Evolutionary conservation across 2,888 invertebrate genomes (phyloP).

Genomic region (Drosophila kokeensis): DNA sequence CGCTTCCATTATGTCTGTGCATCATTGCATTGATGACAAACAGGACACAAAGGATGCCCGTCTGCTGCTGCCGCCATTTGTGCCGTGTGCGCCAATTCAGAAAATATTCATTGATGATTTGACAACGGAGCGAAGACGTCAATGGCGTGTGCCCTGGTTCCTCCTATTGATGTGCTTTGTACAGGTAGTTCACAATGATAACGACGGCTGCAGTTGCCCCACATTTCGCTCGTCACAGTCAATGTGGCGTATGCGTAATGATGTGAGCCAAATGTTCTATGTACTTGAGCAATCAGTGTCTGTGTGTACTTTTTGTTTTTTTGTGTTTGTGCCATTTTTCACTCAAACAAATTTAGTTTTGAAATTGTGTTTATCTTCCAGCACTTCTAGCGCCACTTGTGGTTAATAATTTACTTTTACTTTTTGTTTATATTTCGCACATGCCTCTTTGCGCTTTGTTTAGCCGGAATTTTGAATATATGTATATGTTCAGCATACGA

Average conservation of each 20-base stretch:
- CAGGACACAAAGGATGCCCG: constrained; percentile 59
- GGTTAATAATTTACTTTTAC: constrained; percentile 37
- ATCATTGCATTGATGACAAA: constrained; percentile 33
- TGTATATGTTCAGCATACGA: constrained; percentile 8
- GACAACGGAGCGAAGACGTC: constrained; percentile 46
- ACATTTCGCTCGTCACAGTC: constrained; percentile 19
- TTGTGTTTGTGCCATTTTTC: neutral
- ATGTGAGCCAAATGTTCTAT: constrained; percentile 40
- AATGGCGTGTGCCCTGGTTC: constrained; percentile 79
- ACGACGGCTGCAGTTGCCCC: constrained; percentile 28
- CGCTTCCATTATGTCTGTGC: constrained; percentile 44
- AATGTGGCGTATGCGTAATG: constrained; percentile 56
- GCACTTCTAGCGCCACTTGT: constrained; percentile 19
- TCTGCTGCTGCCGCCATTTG: constrained; percentile 39
- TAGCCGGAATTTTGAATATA: neutral
- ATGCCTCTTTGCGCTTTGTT: neutral
- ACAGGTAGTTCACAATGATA: constrained; percentile 61
- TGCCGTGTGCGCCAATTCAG: constrained; percentile 46
- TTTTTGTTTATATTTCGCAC: constrained; percentile 31
- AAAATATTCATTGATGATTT: constrained; percentile 70
- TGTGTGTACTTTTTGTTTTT: neutral
- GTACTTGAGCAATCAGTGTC: neutral
- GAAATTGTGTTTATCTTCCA: constrained; percentile 1
- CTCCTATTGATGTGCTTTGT: constrained; percentile 71
- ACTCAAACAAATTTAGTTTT: neutral